These are phyloP conservation scores for Hyperoplus lanceolatus DNA, from an alignment of 2,797 vertebrate genomes.

Conservation along the genomic window DNA sequence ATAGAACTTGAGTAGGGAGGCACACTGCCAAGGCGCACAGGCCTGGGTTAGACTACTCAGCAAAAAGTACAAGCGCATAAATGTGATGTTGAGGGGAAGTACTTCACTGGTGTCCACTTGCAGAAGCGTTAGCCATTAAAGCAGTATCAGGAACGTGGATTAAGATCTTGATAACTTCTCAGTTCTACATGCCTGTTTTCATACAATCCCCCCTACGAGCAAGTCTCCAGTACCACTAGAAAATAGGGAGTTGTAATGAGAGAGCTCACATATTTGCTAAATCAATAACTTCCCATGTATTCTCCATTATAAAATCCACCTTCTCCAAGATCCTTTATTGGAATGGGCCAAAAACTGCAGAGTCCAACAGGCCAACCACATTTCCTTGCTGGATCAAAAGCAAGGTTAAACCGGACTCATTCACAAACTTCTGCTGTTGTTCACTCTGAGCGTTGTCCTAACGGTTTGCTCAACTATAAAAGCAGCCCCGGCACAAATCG, in stretches of 20 bases:
- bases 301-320: slow-evolving; percentile 41
- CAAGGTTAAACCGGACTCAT: slow-evolving; percentile 63
- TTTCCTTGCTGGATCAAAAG: slow-evolving; percentile 54
- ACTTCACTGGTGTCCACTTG: slow-evolving; percentile 25
- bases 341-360: slow-evolving; percentile 24
- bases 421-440: slow-evolving; percentile 59
- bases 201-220: slow-evolving; percentile 4
- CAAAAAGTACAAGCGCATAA: slow-evolving; percentile 29
- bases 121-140: slow-evolving; percentile 30
- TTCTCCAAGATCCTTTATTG: slow-evolving; percentile 32
- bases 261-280: slow-evolving; percentile 20
- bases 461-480: slow-evolving; percentile 58
- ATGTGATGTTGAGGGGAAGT: slow-evolving; percentile 7
- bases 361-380: slow-evolving; percentile 32
- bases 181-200: slow-evolving; percentile 14
- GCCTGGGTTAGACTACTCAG: background rate
- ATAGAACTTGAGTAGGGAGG: slow-evolving; percentile 29
- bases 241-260: slow-evolving; percentile 33
- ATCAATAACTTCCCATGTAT: slow-evolving; percentile 47
- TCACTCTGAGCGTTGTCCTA: slow-evolving; percentile 49
- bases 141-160: slow-evolving; percentile 11
- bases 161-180: slow-evolving; percentile 30
- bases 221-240: background rate
- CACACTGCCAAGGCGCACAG: slow-evolving; percentile 16
- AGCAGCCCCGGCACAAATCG: slow-evolving; percentile 31